phyloP scores from a whole-genome alignment of 2,113 vertebrate genomes.

The Mobula birostris region DNA sequence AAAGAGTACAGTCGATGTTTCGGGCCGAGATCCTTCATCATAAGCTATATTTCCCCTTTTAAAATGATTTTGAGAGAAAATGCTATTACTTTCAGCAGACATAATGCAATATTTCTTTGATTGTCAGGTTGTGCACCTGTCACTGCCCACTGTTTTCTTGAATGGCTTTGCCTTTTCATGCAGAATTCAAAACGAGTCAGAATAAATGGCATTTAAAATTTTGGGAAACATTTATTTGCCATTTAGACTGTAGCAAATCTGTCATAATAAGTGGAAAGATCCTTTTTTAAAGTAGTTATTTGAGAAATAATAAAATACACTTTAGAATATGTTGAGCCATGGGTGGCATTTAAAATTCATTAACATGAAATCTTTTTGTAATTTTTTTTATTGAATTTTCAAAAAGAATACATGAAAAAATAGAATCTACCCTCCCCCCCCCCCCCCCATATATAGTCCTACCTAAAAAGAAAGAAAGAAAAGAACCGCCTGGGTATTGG shows the following conservation, averaged over 20 bases:
- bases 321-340: background rate
- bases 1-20: too few relatives aligned
- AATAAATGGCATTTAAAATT: background rate
- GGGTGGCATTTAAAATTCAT: background rate
- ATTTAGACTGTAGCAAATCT: background rate
- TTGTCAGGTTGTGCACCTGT: background rate
- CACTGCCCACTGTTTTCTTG: background rate
- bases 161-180: background rate
- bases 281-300: background rate
- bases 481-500: too few relatives aligned
- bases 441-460: too few relatives aligned
- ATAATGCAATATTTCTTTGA: background rate
- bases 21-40: too few relatives aligned
- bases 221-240: background rate
- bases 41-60: background rate
- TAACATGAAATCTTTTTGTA: too few relatives aligned
- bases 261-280: background rate
- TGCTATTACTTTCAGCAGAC: background rate
- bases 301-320: background rate
- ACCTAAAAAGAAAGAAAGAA: too few relatives aligned
- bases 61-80: background rate
- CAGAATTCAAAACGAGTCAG: background rate
- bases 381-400: too few relatives aligned
- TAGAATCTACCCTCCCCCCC: too few relatives aligned
- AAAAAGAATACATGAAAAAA: too few relatives aligned